Evolutionary conservation across 2,888 invertebrate genomes (phyloP), one percentile per base, ranked within the genome.

Genomic region (Agrochola litura): DNA sequence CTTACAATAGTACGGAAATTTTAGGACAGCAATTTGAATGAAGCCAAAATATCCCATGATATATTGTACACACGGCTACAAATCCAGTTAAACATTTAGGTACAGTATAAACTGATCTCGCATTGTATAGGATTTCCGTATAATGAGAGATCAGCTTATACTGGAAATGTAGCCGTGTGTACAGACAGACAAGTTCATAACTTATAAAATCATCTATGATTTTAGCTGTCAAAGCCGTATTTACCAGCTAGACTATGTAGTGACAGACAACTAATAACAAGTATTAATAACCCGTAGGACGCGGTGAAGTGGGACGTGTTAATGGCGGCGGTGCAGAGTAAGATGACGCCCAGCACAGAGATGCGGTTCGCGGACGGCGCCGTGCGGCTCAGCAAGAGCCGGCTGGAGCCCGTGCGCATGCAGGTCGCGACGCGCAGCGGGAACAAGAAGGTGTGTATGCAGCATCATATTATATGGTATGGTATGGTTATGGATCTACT

Each of bases 401-500:
- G 98, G 92, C 96, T 99, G 70, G 98, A 98, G 56, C 98, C 98
- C 6, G 98, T 99, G 86, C 97, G 97, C 87, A 98, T 99, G 95
- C 97, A 97, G 25, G 97, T 99, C 10, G 98, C 97, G 37, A 98
- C 97, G n/a, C 96, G 99, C 79, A 97, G 98, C 41, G 98, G 98
- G 41, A 99, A 99, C 92, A 99, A 99, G 93, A 99, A 99, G 97
- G 99, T 68, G n/a, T 8, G 52, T 37, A 3, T 46, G 46, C 43
- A 43, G 43, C 22, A 1, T n/a, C n/a, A n/a, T n/a, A n/a, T n/a
- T n/a, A n/a, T n/a, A n/a, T n/a, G n/a, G 19, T 9, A 16, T 19
- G 37, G 61, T 19, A 19, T 9, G 25, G 8, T 4, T 19, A 41
- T 41, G n/a, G 41, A n/a, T n/a, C n/a, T 46, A 65, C 19, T 65